Evolutionary conservation across 2,797 vertebrate genomes (phyloP).

Genomic region (Salarias fasciatus): DNA sequence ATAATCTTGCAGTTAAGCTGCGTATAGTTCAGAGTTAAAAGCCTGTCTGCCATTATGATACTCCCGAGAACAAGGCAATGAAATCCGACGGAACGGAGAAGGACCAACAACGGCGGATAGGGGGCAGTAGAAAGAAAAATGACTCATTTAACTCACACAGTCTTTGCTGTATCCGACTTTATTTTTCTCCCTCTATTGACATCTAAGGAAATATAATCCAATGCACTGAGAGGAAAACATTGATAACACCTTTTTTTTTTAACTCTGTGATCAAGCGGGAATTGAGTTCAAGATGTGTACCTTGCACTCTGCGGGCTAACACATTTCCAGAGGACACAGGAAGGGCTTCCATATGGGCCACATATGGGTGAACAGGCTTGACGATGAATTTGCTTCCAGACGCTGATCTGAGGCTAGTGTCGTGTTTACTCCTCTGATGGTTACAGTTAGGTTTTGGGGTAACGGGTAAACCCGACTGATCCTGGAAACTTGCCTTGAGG

Average conservation of each 20-base stretch:
- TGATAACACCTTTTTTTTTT: slow-evolving; percentile 1
- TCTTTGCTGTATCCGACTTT: neutral
- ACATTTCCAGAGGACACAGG: slow-evolving; percentile 61
- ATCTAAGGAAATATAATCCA: neutral
- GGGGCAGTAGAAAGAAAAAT: slow-evolving; percentile 25
- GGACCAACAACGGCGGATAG: slow-evolving; percentile 9
- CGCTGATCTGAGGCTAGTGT: slow-evolving; percentile 78
- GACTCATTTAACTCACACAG: neutral
- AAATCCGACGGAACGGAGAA: slow-evolving; percentile 42
- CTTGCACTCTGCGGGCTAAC: slow-evolving; percentile 53
- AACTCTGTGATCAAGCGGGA: slow-evolving; percentile 42
- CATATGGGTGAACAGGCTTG: slow-evolving; percentile 72
- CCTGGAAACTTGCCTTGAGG: slow-evolving; percentile 69
- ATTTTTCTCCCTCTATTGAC: neutral
- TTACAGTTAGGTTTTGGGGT: slow-evolving; percentile 68
- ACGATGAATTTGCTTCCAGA: slow-evolving; percentile 69
- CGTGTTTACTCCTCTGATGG: slow-evolving; percentile 72
- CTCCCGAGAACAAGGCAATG: slow-evolving; percentile 56
- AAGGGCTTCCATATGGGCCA: slow-evolving; percentile 75
- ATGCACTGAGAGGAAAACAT: neutral
- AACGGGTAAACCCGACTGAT: slow-evolving; percentile 62
- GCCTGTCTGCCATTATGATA: slow-evolving; percentile 38
- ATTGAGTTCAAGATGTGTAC: slow-evolving; percentile 53
- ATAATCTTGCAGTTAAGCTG: slow-evolving; percentile 31
- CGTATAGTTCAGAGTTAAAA: slow-evolving; percentile 38